A percentile compares a stretch with the other conserved stretches of the same genome.
These are phyloP conservation scores for Coleophora flavipennella DNA, from an alignment of 2,888 invertebrate genomes.

Conservation along the genomic window DNA sequence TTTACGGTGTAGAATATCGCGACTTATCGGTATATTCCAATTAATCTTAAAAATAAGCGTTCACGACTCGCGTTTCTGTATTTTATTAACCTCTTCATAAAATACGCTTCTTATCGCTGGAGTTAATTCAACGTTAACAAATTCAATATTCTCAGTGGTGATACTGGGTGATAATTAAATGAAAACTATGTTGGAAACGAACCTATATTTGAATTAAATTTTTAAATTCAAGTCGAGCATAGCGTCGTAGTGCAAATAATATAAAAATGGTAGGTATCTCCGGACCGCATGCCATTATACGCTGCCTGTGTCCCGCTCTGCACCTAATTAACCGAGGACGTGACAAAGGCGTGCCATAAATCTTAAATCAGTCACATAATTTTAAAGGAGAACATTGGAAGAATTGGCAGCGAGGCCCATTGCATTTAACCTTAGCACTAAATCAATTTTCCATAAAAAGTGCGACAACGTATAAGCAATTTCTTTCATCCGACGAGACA, in stretches of 20 bases:
- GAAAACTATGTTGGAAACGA: too few species aligned
- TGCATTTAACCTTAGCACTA: neutral
- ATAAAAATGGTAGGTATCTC: conserved; percentile 28
- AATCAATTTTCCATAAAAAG: conserved; percentile 21
- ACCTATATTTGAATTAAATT: conserved; percentile 19
- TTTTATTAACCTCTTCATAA: conserved; percentile 49
- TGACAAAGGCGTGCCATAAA: conserved; percentile 59
- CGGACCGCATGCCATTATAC: conserved; percentile 28
- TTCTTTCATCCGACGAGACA: conserved; percentile 28
- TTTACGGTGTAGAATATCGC: conserved; percentile 52
- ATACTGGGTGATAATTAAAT: too few species aligned
- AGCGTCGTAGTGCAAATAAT: conserved; percentile 26
- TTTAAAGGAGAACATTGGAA: neutral
- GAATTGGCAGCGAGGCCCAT: neutral
- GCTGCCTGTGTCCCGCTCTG: conserved; percentile 31
- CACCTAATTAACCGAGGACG: conserved; percentile 62
- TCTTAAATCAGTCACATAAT: conserved; percentile 30
- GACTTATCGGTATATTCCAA: conserved; percentile 59
- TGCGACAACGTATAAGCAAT: conserved; percentile 26
- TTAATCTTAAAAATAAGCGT: conserved; percentile 56
- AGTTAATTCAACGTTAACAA: conserved; percentile 44
- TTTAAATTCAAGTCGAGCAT: neutral
- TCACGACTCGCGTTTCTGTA: conserved; percentile 32
- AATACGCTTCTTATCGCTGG: conserved; percentile 36
- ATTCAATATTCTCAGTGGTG: too few species aligned